These are phyloP conservation scores for Isotomurus palustris DNA, from an alignment of 2,888 invertebrate genomes.

Conservation along the genomic window DNA sequence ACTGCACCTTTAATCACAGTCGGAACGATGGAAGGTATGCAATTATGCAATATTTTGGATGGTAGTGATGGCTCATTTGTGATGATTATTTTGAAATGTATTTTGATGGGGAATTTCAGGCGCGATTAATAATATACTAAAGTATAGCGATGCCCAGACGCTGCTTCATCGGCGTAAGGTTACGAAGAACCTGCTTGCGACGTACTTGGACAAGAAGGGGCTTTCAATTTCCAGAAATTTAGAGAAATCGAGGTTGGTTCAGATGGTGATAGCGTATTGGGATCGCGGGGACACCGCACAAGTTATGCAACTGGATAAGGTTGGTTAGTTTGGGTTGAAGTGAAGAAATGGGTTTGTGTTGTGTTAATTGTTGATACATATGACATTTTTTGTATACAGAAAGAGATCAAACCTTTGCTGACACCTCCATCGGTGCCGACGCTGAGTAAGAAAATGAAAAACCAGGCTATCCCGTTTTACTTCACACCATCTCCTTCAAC, in stretches of 20 bases:
- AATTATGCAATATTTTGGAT: not conserved
- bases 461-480: too few relatives aligned
- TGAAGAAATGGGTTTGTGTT: too few relatives aligned
- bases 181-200: slow-evolving; percentile 56
- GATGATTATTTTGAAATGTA: not conserved
- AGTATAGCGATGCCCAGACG: slow-evolving; percentile 53
- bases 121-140: slow-evolving; percentile 55
- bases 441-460: too few relatives aligned
- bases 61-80: not conserved
- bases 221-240: slow-evolving; percentile 52
- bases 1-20: slow-evolving; percentile 17
- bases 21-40: slow-evolving; percentile 16
- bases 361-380: too few relatives aligned
- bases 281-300: slow-evolving; percentile 7
- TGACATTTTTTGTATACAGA: too few relatives aligned
- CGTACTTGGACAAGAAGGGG: slow-evolving; percentile 55
- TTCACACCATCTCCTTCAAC: too few relatives aligned
- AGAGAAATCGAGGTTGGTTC: slow-evolving; percentile 54
- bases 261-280: slow-evolving; percentile 32
- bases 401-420: too few relatives aligned
- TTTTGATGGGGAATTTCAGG: slow-evolving; percentile 50
- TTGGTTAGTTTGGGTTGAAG: too few relatives aligned
- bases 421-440: too few relatives aligned
- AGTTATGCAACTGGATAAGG: not conserved
- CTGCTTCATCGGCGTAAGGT: slow-evolving; percentile 55